Conservation (phyloP, 2,797 vertebrate genomes). For the Melanotaenia pygmaea region DNA sequence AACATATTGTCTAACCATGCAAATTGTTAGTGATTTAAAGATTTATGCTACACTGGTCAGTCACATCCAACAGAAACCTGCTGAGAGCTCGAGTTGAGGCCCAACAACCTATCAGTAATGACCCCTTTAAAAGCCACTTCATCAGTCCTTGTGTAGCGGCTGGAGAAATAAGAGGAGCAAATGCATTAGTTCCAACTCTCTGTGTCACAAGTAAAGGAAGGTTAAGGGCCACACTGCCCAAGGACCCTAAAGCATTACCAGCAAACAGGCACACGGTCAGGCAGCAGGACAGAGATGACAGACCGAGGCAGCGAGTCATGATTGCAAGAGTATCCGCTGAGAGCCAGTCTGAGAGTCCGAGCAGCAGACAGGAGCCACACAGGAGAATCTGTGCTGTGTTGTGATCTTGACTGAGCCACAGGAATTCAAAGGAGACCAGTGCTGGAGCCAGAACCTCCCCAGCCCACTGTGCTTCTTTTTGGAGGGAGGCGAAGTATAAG, state of each 20-base stretch:
- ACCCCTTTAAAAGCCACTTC: slow-evolving; percentile 72
- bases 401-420: slow-evolving; percentile 84
- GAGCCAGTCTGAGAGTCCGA: slow-evolving; percentile 76
- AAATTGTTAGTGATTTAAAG: slow-evolving; percentile 24
- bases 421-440: slow-evolving; percentile 79
- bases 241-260: slow-evolving; percentile 72
- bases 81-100: slow-evolving; percentile 70
- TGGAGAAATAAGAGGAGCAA: slow-evolving; percentile 54
- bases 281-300: slow-evolving; percentile 82
- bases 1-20: slow-evolving; percentile 1
- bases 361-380: slow-evolving; percentile 74
- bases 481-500: slow-evolving; percentile 53
- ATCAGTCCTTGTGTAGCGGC: slow-evolving; percentile 50
- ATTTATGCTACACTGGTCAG: slow-evolving; percentile 29
- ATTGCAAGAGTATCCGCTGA: slow-evolving; percentile 74
- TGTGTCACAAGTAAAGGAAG: slow-evolving; percentile 73
- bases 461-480: slow-evolving; percentile 76
- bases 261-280: slow-evolving; percentile 83
- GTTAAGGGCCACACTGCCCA: slow-evolving; percentile 76
- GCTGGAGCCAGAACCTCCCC: slow-evolving; percentile 73
- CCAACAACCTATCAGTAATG: slow-evolving; percentile 79
- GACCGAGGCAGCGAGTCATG: slow-evolving; percentile 77
- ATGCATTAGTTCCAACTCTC: slow-evolving; percentile 23
- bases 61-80: slow-evolving; percentile 76
- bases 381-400: slow-evolving; percentile 78